phyloP scores from a whole-genome alignment of 2,888 invertebrate species.

The Scaptomyza polygonia region DNA sequence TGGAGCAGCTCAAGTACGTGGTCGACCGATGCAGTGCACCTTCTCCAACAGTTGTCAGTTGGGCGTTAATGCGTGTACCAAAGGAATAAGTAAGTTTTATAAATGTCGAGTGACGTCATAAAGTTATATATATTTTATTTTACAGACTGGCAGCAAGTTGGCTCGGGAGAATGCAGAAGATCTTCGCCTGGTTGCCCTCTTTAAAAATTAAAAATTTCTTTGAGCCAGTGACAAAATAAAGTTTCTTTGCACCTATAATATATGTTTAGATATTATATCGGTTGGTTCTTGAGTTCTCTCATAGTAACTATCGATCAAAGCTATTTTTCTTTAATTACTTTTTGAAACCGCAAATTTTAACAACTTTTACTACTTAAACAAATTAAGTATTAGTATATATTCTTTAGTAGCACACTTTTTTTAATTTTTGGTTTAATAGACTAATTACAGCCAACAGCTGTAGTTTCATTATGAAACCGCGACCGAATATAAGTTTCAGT shows the following conservation, averaged over 20 bases:
- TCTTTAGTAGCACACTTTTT: not conserved
- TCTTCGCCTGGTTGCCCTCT: constrained; percentile 12
- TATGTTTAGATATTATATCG: not conserved
- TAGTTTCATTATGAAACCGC: not conserved
- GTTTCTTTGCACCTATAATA: not conserved
- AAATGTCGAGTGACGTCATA: not conserved
- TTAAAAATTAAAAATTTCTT: not conserved
- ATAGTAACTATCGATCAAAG: not conserved
- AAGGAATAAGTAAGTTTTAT: constrained; percentile 25
- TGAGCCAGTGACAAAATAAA: not conserved
- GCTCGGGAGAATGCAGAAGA: not conserved
- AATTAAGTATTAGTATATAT: not conserved
- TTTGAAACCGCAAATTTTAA: not conserved
- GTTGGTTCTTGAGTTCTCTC: not conserved
- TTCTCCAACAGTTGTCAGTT: constrained; percentile 27
- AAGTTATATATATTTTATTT: not conserved
- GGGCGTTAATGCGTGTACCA: constrained; percentile 17
- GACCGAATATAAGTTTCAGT: not conserved
- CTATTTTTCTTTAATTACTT: not conserved
- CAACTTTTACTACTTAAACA: not conserved
- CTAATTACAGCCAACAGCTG: constrained; percentile 24
- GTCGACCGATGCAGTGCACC: constrained; percentile 15
- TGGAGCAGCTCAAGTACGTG: constrained; percentile 23
- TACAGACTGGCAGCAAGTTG: constrained; percentile 26
- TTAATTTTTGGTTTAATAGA: constrained; percentile 3